These are phyloP conservation scores for Buteo buteo DNA, from an alignment of 2,113 vertebrate species.

Conservation along the genomic window DNA sequence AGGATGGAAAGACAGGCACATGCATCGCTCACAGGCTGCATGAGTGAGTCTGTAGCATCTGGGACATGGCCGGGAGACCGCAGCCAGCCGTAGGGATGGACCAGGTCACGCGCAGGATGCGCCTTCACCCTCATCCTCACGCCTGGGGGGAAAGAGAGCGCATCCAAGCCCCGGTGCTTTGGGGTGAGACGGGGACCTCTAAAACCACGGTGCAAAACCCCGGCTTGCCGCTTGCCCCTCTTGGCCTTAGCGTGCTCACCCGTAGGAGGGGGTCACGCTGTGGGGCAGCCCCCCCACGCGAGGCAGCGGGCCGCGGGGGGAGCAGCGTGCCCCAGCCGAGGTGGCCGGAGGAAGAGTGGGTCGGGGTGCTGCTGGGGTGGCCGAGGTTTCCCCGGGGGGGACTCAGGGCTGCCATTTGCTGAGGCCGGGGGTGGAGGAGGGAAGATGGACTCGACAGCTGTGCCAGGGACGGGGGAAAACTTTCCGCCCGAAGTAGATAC, in stretches of 20 bases:
- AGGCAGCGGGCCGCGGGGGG: too few species aligned
- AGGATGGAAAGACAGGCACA: background rate
- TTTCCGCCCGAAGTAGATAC: background rate
- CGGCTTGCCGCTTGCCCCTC: background rate
- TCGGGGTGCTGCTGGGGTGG: too few species aligned
- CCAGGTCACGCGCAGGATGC: accelerated
- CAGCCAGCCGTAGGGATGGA: accelerated
- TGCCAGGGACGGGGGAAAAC: background rate
- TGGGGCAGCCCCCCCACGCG: background rate
- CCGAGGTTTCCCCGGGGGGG: too few species aligned
- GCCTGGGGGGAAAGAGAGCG: accelerated
- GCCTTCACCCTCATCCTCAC: background rate
- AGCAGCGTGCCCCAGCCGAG: too few species aligned
- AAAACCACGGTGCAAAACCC: background rate
- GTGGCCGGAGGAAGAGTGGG: too few species aligned
- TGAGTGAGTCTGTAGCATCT: accelerated
- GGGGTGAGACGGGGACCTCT: background rate
- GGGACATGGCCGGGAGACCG: accelerated
- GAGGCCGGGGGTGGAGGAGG: background rate
- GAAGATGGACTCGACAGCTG: background rate
- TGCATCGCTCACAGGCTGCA: background rate
- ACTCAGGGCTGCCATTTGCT: background rate
- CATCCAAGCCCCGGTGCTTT: accelerated
- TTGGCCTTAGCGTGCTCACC: background rate
- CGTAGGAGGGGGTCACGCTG: accelerated